phyloP scores from a whole-genome alignment of 2,888 invertebrate genomes.

The Yponomeuta cagnagella region DNA sequence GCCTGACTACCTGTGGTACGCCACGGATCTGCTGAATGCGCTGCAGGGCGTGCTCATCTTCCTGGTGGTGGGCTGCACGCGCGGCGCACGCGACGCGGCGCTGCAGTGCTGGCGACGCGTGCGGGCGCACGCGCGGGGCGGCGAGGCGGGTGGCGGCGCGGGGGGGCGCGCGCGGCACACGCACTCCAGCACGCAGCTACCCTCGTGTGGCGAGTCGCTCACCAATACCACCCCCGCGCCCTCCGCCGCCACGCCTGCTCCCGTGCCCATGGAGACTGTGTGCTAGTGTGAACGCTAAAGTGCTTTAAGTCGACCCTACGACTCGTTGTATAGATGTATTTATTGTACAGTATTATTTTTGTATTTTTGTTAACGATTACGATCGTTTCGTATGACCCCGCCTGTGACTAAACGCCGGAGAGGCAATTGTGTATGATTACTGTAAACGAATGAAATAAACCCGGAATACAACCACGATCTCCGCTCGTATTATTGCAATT shows the following conservation, averaged over 20 bases:
- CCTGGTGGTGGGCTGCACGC: constrained; percentile 91
- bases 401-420: constrained; percentile 21
- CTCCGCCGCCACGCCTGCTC: constrained; percentile 67
- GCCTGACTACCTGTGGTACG: constrained; percentile 87
- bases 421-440: constrained; percentile 11
- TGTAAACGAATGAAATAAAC: constrained; percentile 2
- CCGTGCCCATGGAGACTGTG: constrained; percentile 77
- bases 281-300: constrained; percentile 34
- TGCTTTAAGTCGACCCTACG: constrained; percentile 27
- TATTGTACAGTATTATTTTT: constrained; percentile 68
- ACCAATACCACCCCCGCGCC: constrained; percentile 83
- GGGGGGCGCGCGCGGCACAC: constrained; percentile 54
- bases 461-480: neutral
- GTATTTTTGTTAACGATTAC: constrained; percentile 48
- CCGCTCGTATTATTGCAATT: neutral
- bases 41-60: constrained; percentile 93
- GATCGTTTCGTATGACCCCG: constrained; percentile 28
- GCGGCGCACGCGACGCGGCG: constrained; percentile 78
- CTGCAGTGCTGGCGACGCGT: constrained; percentile 73
- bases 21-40: constrained; percentile 89
- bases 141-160: constrained; percentile 38
- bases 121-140: constrained; percentile 26
- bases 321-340: constrained; percentile 41
- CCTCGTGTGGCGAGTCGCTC: constrained; percentile 86
- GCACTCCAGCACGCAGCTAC: constrained; percentile 87